These are phyloP conservation scores for Porites lobata DNA, from an alignment of 92 coral and sea anemone species.

Conservation along the genomic window DNA sequence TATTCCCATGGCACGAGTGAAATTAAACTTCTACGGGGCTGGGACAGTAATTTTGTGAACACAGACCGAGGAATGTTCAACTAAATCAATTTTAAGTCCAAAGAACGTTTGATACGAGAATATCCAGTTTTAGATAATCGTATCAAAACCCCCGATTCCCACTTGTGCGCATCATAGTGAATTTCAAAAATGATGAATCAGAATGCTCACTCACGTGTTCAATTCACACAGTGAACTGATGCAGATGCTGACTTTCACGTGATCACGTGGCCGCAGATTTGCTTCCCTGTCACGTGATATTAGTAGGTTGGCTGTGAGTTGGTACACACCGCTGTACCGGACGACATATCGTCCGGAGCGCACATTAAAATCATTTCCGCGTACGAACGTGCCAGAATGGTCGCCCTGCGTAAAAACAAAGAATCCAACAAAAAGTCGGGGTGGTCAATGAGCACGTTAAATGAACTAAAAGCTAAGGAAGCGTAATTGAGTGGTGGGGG, in stretches of 20 bases:
- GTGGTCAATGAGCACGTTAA: too few species aligned
- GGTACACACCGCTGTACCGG: conserved; percentile 94
- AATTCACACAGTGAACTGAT: conserved; percentile 92
- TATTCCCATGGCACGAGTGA: too few species aligned
- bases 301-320: conserved; percentile 81
- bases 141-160: too few species aligned
- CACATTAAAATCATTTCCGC: conserved; percentile 92
- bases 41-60: too few species aligned
- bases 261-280: conserved; percentile 97
- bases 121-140: neutral
- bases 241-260: conserved; percentile 92
- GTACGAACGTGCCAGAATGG: conserved; percentile 92
- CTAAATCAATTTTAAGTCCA: neutral
- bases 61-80: neutral
- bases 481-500: too few species aligned
- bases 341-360: conserved; percentile 85
- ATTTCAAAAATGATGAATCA: neutral
- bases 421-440: neutral
- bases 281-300: conserved; percentile 92
- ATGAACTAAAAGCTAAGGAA: too few species aligned
- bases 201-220: conserved; percentile 82
- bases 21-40: neutral
- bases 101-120: neutral
- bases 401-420: conserved; percentile 68
- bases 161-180: too few species aligned